Evolutionary conservation across 2,888 invertebrate species (phyloP).

Genomic region (Xestobium rufovillosum): DNA sequence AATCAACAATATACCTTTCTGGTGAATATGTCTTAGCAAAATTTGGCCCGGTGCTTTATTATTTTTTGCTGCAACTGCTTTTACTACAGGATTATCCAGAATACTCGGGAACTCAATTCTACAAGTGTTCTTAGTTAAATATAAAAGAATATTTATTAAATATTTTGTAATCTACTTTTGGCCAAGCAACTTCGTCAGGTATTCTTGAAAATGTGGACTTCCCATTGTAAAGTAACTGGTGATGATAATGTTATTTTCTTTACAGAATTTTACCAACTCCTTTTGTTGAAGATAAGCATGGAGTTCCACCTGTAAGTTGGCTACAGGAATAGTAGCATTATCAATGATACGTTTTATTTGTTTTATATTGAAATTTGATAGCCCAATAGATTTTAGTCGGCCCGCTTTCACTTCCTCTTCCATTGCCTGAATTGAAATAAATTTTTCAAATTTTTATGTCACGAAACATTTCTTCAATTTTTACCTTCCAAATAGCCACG

Average conservation of each 20-base stretch:
- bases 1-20: conserved; percentile 66
- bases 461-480: too few relatives aligned
- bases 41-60: conserved; percentile 68
- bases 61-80: conserved; percentile 47
- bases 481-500: conserved; percentile 65
- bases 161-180: conserved; percentile 43
- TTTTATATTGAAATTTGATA: conserved; percentile 72
- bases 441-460: conserved; percentile 7
- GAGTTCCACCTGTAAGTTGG: conserved; percentile 63
- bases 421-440: conserved; percentile 56
- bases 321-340: conserved; percentile 54
- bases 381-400: conserved; percentile 67
- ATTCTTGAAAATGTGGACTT: conserved; percentile 57
- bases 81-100: conserved; percentile 53
- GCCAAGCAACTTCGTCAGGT: conserved; percentile 46
- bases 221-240: conserved; percentile 77
- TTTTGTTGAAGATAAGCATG: conserved; percentile 72
- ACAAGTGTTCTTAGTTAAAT: too few relatives aligned
- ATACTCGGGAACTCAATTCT: conserved; percentile 60
- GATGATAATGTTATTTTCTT: conserved; percentile 56
- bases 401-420: conserved; percentile 62
- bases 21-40: conserved; percentile 62
- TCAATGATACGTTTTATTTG: conserved; percentile 63
- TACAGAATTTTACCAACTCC: conserved; percentile 54
- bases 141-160: too few relatives aligned